Evolutionary conservation across 2,888 invertebrate species (phyloP), one percentile per base, ranked within the genome.

Genomic region (Corythucha ciliata): DNA sequence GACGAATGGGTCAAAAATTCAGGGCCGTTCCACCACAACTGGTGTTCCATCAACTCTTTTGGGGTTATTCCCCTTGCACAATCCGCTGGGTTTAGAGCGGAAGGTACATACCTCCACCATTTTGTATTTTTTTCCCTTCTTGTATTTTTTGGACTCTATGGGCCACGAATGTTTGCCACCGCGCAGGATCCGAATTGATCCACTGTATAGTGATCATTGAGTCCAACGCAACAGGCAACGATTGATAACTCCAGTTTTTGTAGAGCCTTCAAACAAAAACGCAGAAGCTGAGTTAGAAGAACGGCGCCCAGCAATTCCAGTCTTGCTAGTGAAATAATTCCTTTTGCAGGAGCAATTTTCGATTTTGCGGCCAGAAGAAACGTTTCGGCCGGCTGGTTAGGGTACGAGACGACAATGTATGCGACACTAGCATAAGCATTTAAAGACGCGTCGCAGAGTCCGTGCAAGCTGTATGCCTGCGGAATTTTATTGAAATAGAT

Each of bases 1-100:
- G n/a, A n/a, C n/a, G n/a, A n/a, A n/a, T n/a, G n/a, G n/a, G n/a
- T n/a, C n/a, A n/a, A n/a, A n/a, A n/a, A n/a, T n/a, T n/a, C n/a
- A n/a, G n/a, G n/a, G n/a, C n/a, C n/a, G n/a, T n/a, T n/a, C n/a
- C n/a, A n/a, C n/a, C n/a, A n/a, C n/a, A n/a, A n/a, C n/a, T n/a
- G n/a, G n/a, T n/a, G n/a, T n/a, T n/a, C n/a, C n/a, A n/a, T n/a
- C n/a, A n/a, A n/a, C n/a, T n/a, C n/a, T n/a, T n/a, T n/a, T n/a
- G n/a, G n/a, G n/a, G n/a, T n/a, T n/a, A n/a, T n/a, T n/a, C n/a
- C n/a, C n/a, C n/a, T n/a, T n/a, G n/a, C n/a, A n/a, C n/a, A n/a
- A n/a, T 65, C 64, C 2, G 65, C 65, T 1, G 65, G 64, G 52
- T 66, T 66, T 6, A 56, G 41, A 2, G 54, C 37, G 1, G 61